Evolutionary conservation across 2,888 invertebrate species (phyloP).

Genomic region (Nasonovia ribisnigri): DNA sequence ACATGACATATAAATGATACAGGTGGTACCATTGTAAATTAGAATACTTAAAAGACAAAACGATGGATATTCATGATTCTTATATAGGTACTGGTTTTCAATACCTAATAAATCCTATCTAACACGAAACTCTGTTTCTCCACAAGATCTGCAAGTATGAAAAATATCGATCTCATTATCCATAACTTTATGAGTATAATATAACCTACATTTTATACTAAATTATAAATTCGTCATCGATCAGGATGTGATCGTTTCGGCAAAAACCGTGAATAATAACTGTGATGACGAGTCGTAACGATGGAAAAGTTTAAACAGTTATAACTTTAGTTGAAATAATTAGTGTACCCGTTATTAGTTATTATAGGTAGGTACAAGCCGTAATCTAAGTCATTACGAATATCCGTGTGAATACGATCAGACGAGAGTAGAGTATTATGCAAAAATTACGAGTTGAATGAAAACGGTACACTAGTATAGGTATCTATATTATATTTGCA

Average conservation of each 20-base stretch:
- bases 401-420: background rate
- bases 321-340: too few relatives aligned
- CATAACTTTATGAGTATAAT: background rate
- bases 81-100: background rate
- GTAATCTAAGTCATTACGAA: background rate
- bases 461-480: background rate
- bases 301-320: too few relatives aligned
- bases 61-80: background rate
- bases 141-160: background rate
- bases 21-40: background rate
- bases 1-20: background rate
- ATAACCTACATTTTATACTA: background rate
- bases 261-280: background rate
- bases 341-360: background rate
- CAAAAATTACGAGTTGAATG: background rate
- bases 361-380: background rate
- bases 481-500: background rate
- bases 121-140: background rate
- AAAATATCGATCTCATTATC: background rate
- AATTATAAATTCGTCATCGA: background rate
- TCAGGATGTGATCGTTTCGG: background rate
- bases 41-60: background rate
- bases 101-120: background rate
- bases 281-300: too few relatives aligned
- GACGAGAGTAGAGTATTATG: background rate